phyloP scores from a whole-genome alignment of 2,797 vertebrate genomes.

The Lepilemur ruficaudatus region DNA sequence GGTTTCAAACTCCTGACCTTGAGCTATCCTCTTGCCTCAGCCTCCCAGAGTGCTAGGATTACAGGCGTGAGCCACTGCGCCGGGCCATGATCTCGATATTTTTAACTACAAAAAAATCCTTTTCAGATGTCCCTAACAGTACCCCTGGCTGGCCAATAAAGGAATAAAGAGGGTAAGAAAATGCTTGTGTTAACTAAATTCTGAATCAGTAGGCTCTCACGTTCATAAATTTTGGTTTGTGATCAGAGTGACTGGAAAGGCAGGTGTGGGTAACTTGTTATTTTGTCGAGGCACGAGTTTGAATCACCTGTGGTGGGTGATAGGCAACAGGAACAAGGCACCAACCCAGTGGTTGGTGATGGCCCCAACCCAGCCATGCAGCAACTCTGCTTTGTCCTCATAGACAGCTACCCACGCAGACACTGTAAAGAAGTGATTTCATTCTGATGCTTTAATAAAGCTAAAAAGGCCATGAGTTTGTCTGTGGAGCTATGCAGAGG shows the following conservation, averaged over 20 bases:
- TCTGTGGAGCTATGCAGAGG: not conserved
- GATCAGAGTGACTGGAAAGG: not conserved
- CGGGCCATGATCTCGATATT: too few relatives aligned
- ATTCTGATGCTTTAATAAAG: not conserved
- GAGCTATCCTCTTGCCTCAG: too few relatives aligned
- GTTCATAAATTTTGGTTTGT: not conserved
- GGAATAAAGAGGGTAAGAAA: not conserved
- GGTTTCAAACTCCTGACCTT: too few relatives aligned
- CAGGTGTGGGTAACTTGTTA: not conserved
- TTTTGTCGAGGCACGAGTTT: not conserved
- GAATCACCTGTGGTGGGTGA: not conserved
- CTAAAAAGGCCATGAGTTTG: not conserved
- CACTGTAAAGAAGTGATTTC: not conserved
- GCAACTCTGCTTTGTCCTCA: not conserved
- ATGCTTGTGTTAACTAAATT: not conserved
- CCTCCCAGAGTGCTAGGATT: too few relatives aligned
- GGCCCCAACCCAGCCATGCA: not conserved
- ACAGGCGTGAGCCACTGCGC: too few relatives aligned
- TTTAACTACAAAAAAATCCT: not conserved
- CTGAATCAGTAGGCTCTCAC: not conserved
- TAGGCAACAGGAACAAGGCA: not conserved
- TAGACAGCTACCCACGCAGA: not conserved
- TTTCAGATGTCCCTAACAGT: not conserved
- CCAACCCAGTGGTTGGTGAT: not conserved
- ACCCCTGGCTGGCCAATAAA: not conserved